Evolutionary conservation across 2,888 invertebrate genomes (phyloP).

Genomic region (Nezara viridula): DNA sequence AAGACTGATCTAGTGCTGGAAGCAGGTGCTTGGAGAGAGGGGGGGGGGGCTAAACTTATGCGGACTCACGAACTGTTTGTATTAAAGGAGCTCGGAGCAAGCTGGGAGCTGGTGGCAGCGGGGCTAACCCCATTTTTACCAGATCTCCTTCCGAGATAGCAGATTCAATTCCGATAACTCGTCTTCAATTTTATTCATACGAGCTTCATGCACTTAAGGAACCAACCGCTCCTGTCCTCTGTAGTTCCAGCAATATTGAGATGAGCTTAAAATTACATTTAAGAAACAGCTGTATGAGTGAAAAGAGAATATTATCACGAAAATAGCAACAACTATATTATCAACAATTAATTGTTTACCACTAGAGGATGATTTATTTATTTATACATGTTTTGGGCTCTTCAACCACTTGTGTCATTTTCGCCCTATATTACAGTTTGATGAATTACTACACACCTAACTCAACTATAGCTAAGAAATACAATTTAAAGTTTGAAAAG

Average conservation of each 20-base stretch:
- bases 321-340: too few species aligned
- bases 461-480: too few species aligned
- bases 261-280: background rate
- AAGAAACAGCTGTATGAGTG: background rate
- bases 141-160: background rate
- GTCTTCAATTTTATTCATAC: conserved; percentile 41
- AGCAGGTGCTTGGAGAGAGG: background rate
- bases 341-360: too few species aligned
- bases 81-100: background rate
- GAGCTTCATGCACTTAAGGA: background rate
- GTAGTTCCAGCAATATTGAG: background rate
- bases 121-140: background rate
- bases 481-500: too few species aligned
- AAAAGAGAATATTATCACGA: too few species aligned
- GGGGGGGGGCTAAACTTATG: background rate
- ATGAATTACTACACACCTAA: too few species aligned
- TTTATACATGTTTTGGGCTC: too few species aligned
- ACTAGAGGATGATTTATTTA: too few species aligned
- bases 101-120: too few species aligned
- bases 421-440: too few species aligned
- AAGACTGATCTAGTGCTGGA: background rate
- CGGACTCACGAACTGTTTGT: background rate
- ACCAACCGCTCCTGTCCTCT: background rate
- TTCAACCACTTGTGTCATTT: too few species aligned
- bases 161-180: conserved; percentile 30